Evolutionary conservation across 2,113 vertebrate species (phyloP).

Genomic region (Phalacrocorax brasilianus): DNA sequence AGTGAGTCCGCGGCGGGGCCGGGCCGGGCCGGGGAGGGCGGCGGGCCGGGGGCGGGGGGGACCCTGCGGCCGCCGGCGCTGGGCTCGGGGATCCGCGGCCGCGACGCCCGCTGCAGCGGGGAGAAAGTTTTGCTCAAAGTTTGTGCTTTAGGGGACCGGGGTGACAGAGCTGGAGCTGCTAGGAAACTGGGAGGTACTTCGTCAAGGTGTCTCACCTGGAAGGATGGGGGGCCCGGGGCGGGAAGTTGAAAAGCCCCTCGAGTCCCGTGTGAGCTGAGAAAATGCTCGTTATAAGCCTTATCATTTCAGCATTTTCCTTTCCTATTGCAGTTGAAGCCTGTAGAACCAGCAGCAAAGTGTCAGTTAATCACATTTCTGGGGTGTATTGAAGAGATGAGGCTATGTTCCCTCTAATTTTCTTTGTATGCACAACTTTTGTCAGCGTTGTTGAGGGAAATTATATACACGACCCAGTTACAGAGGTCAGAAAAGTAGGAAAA

Average conservation of each 20-base stretch:
- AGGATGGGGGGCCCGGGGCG: accelerated
- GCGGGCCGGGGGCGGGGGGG: background rate
- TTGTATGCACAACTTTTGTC: background rate
- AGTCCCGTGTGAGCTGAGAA: background rate
- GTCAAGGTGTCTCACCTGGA: background rate
- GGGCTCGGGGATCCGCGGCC: too few relatives aligned
- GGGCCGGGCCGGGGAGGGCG: background rate
- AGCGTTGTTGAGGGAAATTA: background rate
- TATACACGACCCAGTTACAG: background rate
- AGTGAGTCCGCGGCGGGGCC: slow-evolving; percentile 50
- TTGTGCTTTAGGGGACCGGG: background rate
- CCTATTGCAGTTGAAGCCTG: background rate
- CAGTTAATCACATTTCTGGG: background rate
- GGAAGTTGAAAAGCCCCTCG: background rate
- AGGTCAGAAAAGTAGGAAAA: background rate
- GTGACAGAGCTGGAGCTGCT: background rate
- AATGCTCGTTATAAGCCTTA: background rate
- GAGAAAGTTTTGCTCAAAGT: background rate
- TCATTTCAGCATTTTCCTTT: background rate
- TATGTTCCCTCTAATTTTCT: background rate
- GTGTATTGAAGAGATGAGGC: background rate
- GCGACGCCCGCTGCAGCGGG: too few relatives aligned
- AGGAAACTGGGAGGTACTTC: accelerated
- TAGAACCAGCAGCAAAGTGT: background rate
- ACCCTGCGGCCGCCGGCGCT: background rate